Evolutionary conservation across 2,888 invertebrate species (phyloP).

Genomic region (Seira ritae): DNA sequence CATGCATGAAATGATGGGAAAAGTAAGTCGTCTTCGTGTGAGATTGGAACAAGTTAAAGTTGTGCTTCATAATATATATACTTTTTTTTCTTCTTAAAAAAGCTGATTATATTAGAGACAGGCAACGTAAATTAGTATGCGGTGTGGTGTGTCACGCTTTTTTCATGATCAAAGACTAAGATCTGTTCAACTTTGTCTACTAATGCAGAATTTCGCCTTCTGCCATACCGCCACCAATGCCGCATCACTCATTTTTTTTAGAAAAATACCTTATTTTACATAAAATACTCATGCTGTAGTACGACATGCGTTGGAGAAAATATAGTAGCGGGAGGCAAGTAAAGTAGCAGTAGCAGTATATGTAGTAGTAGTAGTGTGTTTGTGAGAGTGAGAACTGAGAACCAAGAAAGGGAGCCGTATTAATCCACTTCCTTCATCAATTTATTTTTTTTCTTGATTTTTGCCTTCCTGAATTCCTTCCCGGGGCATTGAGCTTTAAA

Average conservation of each 20-base stretch:
- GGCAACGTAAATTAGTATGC: conserved; percentile 73
- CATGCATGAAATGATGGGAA: conserved; percentile 65
- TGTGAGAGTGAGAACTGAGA: too few species aligned
- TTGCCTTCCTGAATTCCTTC: background rate
- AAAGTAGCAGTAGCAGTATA: background rate
- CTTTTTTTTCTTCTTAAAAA: conserved; percentile 58
- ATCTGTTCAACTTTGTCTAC: conserved; percentile 38
- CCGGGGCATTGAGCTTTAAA: too few species aligned
- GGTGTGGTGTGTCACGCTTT: conserved; percentile 70
- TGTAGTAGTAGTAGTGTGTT: background rate
- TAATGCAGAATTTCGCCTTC: background rate
- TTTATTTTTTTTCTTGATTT: background rate
- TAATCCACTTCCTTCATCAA: background rate
- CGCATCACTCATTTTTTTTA: background rate
- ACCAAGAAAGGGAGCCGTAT: background rate
- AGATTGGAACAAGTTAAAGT: conserved; percentile 56
- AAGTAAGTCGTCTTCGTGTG: conserved; percentile 62
- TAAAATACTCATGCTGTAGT: background rate
- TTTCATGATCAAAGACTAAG: conserved; percentile 66
- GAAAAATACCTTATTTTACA: background rate
- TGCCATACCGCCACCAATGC: background rate
- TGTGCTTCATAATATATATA: conserved; percentile 31
- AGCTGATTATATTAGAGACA: conserved; percentile 73
- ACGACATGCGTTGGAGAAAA: too few species aligned
- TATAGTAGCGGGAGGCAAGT: too few species aligned